These are phyloP conservation scores for Clarias laeviceps DNA, from an alignment of 2,797 vertebrate species.

Conservation along the genomic window DNA sequence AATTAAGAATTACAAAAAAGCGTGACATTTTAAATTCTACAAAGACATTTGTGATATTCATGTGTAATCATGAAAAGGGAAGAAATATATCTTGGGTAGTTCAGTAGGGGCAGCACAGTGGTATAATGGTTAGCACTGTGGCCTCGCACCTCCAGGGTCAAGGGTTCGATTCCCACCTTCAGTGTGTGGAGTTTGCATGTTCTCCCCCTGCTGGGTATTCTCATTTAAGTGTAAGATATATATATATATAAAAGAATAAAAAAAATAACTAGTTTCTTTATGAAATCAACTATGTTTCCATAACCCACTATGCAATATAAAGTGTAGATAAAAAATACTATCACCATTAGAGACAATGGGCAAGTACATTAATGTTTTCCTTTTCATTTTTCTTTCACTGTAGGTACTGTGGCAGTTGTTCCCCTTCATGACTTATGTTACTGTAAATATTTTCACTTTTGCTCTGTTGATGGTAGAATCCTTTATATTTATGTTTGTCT, in stretches of 20 bases:
- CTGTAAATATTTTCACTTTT: neutral
- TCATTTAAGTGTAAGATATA: neutral
- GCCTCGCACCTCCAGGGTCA: no score
- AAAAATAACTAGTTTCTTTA: neutral
- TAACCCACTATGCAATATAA: neutral
- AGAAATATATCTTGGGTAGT: conserved; percentile 1
- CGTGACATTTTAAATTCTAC: neutral
- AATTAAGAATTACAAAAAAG: neutral
- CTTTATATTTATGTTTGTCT: neutral
- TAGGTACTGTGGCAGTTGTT: neutral
- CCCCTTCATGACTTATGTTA: neutral
- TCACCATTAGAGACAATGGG: neutral
- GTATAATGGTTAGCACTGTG: neutral
- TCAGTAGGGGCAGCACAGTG: neutral
- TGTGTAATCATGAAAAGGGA: neutral
- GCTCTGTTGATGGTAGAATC: neutral
- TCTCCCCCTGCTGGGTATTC: neutral
- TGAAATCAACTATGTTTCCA: neutral
- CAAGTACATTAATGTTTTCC: neutral
- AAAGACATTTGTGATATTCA: neutral
- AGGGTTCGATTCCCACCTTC: no score
- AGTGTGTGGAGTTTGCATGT: no score
- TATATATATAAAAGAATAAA: neutral
- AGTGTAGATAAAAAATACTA: neutral
- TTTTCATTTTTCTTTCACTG: neutral